Base-by-base conservation (phyloP, 2,797 vertebrate species). In the Agapornis canus region DNA sequence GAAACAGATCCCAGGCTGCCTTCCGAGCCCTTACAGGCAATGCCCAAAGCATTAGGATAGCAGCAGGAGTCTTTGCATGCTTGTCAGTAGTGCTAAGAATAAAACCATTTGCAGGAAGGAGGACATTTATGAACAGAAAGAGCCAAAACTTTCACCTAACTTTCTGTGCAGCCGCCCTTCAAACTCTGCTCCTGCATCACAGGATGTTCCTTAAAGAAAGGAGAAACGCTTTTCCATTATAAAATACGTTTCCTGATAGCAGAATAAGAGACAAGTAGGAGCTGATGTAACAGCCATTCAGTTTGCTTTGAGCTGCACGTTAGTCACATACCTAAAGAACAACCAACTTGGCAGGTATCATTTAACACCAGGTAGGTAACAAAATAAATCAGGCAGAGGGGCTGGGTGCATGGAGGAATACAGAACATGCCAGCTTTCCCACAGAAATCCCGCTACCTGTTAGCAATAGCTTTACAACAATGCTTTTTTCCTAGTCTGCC, bases 71-170 rank as follows among this genome's bases (percentile, higher is more conserved):
- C 70, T 79, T 75, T 61, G 56, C 47, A 23, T 15, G 47, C 59
- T 63, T 65, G 14, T 47, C 22, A 5, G 37, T 22, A 88, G 35
- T 16, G 57, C 77, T 75, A 83, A 81, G 70, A 86, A 87, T 77
- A 86, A 93, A 93, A 63, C 37, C 40, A 19, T 48, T 40, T 47
- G 15, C 51, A 66, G 64, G 52, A 80, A 13, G 3, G 4, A 78
- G 32, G 40, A 76, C 0, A 0, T 54, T 69, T 54, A 23, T 23
- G 59, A 87, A 48, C 0, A 0, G 71, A 70, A 81, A 51, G 6
- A 68, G 51, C 6, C 63, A 72, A 35, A 48, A 23, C 11, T 65
- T 63, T 7, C 42, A 19, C 37, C 10, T 70, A 54, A 37, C 51
- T 79, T 82, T 75, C 80, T 68, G 59, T 71, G 31, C 85, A 85